These are phyloP conservation scores for Cataglyphis rosenhaueri DNA, from an alignment of 2,888 invertebrate species.

Conservation along the genomic window DNA sequence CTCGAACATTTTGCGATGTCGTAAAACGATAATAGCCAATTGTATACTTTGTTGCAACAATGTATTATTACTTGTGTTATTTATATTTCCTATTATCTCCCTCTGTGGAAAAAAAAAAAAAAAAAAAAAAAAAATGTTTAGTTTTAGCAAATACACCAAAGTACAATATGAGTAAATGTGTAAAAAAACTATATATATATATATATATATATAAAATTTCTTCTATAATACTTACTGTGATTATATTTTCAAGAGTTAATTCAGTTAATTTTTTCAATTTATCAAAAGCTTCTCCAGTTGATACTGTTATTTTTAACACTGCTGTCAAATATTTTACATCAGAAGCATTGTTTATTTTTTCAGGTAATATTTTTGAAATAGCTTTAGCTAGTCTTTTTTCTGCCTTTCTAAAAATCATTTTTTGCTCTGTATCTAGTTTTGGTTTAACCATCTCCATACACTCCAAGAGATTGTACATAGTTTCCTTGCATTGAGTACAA, in stretches of 20 bases:
- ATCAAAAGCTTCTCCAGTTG: conserved; percentile 67
- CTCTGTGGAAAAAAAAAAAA: conserved; percentile 53
- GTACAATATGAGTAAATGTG: neutral
- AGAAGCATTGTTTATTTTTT: conserved; percentile 62
- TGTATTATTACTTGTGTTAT: conserved; percentile 47
- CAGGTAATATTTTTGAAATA: conserved; percentile 67
- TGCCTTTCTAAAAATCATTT: conserved; percentile 71
- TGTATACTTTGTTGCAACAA: conserved; percentile 72
- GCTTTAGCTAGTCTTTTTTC: conserved; percentile 73
- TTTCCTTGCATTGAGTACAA: conserved; percentile 29
- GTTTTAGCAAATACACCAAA: conserved; percentile 12
- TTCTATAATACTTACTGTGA: conserved; percentile 66
- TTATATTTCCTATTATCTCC: conserved; percentile 35
- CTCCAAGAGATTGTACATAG: conserved; percentile 71
- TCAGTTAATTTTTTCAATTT: conserved; percentile 68
- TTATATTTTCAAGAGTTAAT: conserved; percentile 68
- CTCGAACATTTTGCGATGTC: conserved; percentile 70
- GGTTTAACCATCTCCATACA: conserved; percentile 75
- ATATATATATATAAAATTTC: neutral
- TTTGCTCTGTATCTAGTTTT: conserved; percentile 73
- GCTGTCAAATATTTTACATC: conserved; percentile 75
- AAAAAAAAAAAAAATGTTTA: neutral
- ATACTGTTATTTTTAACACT: conserved; percentile 72
- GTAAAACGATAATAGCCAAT: conserved; percentile 72
- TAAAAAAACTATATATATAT: no score